Evolutionary conservation across 2,797 vertebrate species (phyloP).

Genomic region (Propithecus perrieri): DNA sequence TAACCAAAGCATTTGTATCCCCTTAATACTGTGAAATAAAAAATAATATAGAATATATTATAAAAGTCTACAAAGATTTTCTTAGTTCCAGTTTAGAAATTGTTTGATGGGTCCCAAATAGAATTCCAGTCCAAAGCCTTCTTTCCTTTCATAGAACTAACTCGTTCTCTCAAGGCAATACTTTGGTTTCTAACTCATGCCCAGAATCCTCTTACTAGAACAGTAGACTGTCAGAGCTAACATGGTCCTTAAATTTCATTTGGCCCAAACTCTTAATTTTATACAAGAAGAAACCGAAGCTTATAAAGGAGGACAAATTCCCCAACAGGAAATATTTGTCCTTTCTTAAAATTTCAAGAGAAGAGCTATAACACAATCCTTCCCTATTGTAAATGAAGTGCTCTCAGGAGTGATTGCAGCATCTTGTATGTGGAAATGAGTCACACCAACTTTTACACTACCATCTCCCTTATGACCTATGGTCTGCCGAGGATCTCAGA

Average conservation of each 20-base stretch:
- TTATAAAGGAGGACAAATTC: background rate
- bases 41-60: too few species aligned
- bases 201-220: background rate
- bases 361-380: background rate
- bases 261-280: background rate
- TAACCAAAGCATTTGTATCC: too few species aligned
- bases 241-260: background rate
- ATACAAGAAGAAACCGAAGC: background rate
- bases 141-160: background rate
- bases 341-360: background rate
- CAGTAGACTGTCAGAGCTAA: background rate
- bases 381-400: background rate
- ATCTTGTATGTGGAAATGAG: background rate
- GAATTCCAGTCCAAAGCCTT: background rate
- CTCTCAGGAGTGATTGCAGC: background rate
- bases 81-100: background rate
- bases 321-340: background rate
- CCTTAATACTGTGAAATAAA: too few species aligned
- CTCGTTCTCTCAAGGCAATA: background rate
- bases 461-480: background rate
- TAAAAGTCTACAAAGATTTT: background rate
- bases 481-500: background rate
- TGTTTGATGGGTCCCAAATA: background rate
- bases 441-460: too few species aligned
- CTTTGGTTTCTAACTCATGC: background rate